Percentiles rank a stretch among this genome's conserved stretches.
These are phyloP conservation scores for Caerostris extrusa DNA, from an alignment of 1,140 invertebrate genomes.

Conservation along the genomic window DNA sequence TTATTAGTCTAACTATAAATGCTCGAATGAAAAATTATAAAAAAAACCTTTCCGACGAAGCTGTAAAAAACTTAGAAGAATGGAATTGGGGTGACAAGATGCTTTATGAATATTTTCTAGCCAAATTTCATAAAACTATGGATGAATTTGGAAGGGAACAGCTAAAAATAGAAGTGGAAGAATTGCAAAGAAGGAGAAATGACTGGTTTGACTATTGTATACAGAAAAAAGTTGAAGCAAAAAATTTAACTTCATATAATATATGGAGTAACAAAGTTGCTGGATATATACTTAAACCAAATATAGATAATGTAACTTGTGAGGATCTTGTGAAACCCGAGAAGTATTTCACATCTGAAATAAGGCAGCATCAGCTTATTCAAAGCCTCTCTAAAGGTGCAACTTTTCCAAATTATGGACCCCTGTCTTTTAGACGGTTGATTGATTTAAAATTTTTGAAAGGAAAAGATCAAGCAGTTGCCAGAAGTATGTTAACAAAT, in stretches of 20 bases:
- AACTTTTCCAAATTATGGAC: constrained; percentile 63
- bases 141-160: constrained; percentile 72
- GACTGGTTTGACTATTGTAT: constrained; percentile 77
- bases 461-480: constrained; percentile 57
- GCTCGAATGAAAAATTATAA: constrained; percentile 78
- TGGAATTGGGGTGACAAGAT: constrained; percentile 78
- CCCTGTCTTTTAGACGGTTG: constrained; percentile 49
- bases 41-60: constrained; percentile 67
- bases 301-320: constrained; percentile 72
- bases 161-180: constrained; percentile 74
- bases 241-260: constrained; percentile 61
- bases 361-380: constrained; percentile 74
- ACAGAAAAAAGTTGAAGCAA: constrained; percentile 64
- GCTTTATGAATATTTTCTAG: constrained; percentile 77
- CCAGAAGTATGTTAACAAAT: constrained; percentile 63
- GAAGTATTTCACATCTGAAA: constrained; percentile 75
- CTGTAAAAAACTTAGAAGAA: constrained; percentile 33
- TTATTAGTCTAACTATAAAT: constrained; percentile 82
- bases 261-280: constrained; percentile 76
- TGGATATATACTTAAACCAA: constrained; percentile 66
- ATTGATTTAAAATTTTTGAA: constrained; percentile 69
- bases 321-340: constrained; percentile 76
- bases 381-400: constrained; percentile 55
- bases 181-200: constrained; percentile 68
- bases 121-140: constrained; percentile 75